phyloP scores from a whole-genome alignment of 2,113 vertebrate genomes.

The Enhydra lutris region DNA sequence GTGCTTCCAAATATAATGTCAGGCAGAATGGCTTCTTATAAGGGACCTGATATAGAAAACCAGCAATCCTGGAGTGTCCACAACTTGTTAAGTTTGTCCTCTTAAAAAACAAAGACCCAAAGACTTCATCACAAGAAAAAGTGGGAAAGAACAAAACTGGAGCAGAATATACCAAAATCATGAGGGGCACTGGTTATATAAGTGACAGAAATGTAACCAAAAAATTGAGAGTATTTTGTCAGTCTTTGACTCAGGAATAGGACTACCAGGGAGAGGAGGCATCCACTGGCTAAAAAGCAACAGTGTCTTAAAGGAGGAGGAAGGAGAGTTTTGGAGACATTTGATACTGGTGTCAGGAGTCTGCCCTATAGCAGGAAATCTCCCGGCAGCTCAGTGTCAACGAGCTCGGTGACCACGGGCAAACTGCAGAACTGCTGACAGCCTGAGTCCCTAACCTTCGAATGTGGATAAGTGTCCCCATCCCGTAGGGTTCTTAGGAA shows the following conservation, averaged over 20 bases:
- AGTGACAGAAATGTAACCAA: neutral
- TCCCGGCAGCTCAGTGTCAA: accelerated
- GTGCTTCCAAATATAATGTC: neutral
- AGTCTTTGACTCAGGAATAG: neutral
- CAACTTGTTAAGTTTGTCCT: conserved; percentile 49
- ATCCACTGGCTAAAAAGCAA: neutral
- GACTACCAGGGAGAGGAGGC: neutral
- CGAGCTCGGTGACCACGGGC: neutral
- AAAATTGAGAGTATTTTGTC: neutral
- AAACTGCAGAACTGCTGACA: neutral
- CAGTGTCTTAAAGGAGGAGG: too few relatives aligned
- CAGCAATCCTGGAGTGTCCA: conserved; percentile 47
- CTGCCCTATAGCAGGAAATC: neutral
- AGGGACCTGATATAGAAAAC: conserved; percentile 44
- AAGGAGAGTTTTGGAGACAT: too few relatives aligned
- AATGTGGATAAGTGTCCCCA: too few relatives aligned
- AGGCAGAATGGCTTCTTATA: conserved; percentile 36
- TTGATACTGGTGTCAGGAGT: accelerated
- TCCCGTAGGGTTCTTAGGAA: neutral
- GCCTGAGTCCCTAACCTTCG: neutral
- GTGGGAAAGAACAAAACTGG: neutral
- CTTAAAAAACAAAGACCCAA: neutral
- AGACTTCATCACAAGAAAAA: neutral
- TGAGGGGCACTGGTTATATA: accelerated
- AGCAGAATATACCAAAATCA: neutral